phyloP scores from a whole-genome alignment of 2,888 invertebrate genomes.

The Mongoloraphidia duomilia region DNA sequence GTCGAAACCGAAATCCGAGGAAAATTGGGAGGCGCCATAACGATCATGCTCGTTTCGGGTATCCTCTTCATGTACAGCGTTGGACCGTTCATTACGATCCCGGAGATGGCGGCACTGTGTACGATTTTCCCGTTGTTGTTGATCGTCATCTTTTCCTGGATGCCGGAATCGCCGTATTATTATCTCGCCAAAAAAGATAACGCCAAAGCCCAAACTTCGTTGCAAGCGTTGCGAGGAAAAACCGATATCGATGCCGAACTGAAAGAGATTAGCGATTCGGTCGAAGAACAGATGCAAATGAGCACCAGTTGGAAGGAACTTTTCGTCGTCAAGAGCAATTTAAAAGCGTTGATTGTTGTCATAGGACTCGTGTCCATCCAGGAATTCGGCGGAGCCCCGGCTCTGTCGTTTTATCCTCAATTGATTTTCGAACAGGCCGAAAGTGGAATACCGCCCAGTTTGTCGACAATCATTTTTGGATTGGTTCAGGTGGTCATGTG shows the following conservation, averaged over 20 bases:
- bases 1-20: slow-evolving; percentile 39
- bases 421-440: slow-evolving; percentile 24
- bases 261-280: slow-evolving; percentile 22
- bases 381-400: slow-evolving; percentile 26
- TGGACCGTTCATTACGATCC: slow-evolving; percentile 42
- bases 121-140: slow-evolving; percentile 41
- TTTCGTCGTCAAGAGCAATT: slow-evolving; percentile 38
- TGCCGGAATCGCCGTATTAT: slow-evolving; percentile 51
- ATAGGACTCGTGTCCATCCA: slow-evolving; percentile 24
- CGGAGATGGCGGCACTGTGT: slow-evolving; percentile 39
- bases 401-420: slow-evolving; percentile 27
- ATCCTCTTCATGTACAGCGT: slow-evolving; percentile 46
- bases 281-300: slow-evolving; percentile 33
- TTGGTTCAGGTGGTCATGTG: slow-evolving; percentile 21
- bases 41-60: slow-evolving; percentile 38
- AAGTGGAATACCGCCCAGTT: slow-evolving; percentile 19
- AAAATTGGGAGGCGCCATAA: slow-evolving; percentile 43
- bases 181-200: slow-evolving; percentile 28
- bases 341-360: slow-evolving; percentile 45
- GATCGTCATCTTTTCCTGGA: slow-evolving; percentile 38
- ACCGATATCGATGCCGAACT: slow-evolving; percentile 33
- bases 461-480: slow-evolving; percentile 25
- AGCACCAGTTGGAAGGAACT: slow-evolving; percentile 36
- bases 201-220: slow-evolving; percentile 33
- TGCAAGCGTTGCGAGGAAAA: slow-evolving; percentile 42